Percentiles rank a stretch among this genome's conserved stretches.
phyloP scores from a whole-genome alignment of 2,113 vertebrate species.

The Erythrolamprus reginae region DNA sequence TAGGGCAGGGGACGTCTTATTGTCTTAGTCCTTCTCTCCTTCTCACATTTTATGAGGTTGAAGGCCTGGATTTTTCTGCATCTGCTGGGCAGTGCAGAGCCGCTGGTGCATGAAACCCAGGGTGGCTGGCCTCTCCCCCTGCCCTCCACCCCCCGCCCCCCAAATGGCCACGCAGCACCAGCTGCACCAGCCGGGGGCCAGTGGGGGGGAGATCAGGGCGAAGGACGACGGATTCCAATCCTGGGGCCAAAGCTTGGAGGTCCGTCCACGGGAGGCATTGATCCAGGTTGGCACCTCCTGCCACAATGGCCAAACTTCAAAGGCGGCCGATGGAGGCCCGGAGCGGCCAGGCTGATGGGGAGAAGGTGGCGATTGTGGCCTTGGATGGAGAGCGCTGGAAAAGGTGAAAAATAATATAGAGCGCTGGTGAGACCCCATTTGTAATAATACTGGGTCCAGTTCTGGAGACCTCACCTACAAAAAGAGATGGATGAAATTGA shows the following conservation, averaged over 20 bases:
- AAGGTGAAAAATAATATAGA: too few relatives aligned
- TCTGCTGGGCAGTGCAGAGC: neutral
- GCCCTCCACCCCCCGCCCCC: rapidly evolving
- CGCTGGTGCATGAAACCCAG: neutral
- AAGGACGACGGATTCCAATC: rapidly evolving
- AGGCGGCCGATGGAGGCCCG: neutral
- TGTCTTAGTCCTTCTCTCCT: too few relatives aligned
- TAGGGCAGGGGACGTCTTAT: too few relatives aligned
- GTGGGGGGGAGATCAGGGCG: neutral
- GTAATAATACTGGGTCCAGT: too few relatives aligned
- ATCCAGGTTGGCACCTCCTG: neutral
- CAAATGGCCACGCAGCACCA: neutral
- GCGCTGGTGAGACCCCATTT: too few relatives aligned
- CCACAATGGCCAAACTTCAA: neutral
- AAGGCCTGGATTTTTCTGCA: neutral
- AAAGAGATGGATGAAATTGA: too few relatives aligned
- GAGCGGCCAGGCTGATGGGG: neutral
- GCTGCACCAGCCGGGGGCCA: neutral
- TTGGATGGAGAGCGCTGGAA: too few relatives aligned
- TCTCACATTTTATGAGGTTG: neutral
- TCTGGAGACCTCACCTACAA: too few relatives aligned
- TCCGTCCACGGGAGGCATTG: neutral
- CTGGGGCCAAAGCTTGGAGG: neutral
- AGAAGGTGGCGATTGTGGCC: neutral
- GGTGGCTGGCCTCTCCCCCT: neutral